Evolutionary conservation across 2,888 invertebrate genomes (phyloP), one percentile per base, ranked within the genome.

Genomic region (Cerastis leucographa): DNA sequence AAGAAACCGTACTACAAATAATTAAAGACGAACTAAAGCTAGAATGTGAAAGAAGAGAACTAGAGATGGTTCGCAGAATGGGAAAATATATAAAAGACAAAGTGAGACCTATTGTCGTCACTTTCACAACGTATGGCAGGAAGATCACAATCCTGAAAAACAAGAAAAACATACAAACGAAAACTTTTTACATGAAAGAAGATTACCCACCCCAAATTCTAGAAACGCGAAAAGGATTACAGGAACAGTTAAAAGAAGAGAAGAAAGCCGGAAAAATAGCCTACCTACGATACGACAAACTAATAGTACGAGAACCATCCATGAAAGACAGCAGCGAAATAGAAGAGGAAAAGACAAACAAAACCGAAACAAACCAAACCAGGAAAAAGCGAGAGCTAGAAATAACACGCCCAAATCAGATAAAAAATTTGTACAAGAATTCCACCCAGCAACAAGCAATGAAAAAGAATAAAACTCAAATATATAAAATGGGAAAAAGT

Each of bases 41-140:
- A 19, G 65, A 65, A 44, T 65, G 25, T 65, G 44, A 44, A 9
- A 65, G 65, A 46, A 29, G 44, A 17, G 25, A 65, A 65, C 44
- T 65, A 65, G 46, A 65, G 64, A 65, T 65, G 42, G 64, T 42
- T 12, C 64, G 64, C 42, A 42, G 64, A 40, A 64, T 42, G 64
- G 42, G 42, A 42, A 64, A 64, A 42, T 64, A 64, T 42, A 14
- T n/a, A n/a, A 64, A 64, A 64, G 42, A 42, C 29, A 62, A 62
- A 62, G 42, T 64, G n/a, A 42, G 64, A 64, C 64, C 64, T 64
- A 64, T n/a, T n/a, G 42, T 42, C n/a, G n/a, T 64, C n/a, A 42
- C 64, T 14, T 42, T 64, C n/a, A 62, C 62, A 44, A n/a, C 64
- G 7, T 44, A 44, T 44, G 64, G 42, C n/a, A 64, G 42, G 7